Conservation (phyloP, 2,797 vertebrate genomes). For the Rhincodon typus region DNA sequence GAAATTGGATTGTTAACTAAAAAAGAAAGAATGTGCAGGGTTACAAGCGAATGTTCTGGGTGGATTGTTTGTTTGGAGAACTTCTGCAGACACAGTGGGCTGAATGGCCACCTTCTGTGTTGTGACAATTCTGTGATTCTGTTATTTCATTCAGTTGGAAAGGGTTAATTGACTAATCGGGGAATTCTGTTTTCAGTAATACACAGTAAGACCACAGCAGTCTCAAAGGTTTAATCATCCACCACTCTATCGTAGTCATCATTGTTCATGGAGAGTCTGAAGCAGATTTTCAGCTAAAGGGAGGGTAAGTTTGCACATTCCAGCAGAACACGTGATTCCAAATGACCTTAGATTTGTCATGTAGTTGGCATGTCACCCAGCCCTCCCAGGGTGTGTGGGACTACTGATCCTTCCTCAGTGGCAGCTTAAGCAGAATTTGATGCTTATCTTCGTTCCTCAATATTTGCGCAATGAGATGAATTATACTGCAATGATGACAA, state of each 20-base stretch:
- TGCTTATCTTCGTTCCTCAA: not conserved
- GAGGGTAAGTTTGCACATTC: not conserved
- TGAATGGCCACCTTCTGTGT: too few species aligned
- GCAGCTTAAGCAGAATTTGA: not conserved
- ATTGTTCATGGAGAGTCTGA: not conserved
- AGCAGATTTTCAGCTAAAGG: not conserved
- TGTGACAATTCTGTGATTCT: too few species aligned
- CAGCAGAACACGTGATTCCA: not conserved
- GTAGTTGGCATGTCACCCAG: constrained; percentile 7
- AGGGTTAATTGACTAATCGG: not conserved
- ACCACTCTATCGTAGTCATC: not conserved
- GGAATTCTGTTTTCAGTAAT: not conserved
- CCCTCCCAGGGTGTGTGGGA: constrained; percentile 9
- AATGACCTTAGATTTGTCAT: constrained; percentile 27
- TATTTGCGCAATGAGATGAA: not conserved
- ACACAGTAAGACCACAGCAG: not conserved
- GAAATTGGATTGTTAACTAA: too few species aligned
- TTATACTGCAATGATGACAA: not conserved
- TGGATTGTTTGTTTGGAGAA: too few species aligned
- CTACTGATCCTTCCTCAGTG: not conserved
- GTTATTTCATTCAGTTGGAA: not conserved
- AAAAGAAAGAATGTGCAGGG: too few species aligned
- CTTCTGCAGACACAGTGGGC: too few species aligned
- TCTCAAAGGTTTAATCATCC: not conserved
- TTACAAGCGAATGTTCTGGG: too few species aligned